These are phyloP conservation scores for Diuraphis noxia DNA, from an alignment of 1,140 invertebrate species.

Conservation along the genomic window DNA sequence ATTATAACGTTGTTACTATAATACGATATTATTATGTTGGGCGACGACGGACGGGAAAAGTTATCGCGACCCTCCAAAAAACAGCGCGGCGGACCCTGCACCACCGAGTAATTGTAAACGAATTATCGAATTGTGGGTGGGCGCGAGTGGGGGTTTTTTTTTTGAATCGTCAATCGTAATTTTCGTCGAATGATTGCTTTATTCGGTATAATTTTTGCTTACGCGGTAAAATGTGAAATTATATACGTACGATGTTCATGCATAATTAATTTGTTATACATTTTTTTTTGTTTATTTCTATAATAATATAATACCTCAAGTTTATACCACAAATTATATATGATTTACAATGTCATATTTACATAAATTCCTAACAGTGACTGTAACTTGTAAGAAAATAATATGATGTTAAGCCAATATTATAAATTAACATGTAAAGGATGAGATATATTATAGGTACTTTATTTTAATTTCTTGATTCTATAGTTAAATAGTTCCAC, in stretches of 20 bases:
- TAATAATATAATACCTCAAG: no score
- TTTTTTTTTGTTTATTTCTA: neutral
- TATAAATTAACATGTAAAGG: no score
- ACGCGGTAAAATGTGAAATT: neutral
- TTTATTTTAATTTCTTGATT: no score
- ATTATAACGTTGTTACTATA: neutral
- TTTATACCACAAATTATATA: no score
- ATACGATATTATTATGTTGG: neutral
- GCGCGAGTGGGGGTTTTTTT: neutral
- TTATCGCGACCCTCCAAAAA: neutral
- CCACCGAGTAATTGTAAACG: neutral
- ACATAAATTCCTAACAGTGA: no score
- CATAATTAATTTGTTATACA: neutral
- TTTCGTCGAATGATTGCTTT: neutral
- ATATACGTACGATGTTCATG: neutral
- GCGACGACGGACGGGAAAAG: neutral
- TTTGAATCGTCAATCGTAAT: neutral
- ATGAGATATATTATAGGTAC: no score
- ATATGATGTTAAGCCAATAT: no score
- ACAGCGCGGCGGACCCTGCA: neutral
- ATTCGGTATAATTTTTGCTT: neutral
- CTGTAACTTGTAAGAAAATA: no score
- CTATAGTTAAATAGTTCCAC: no score
- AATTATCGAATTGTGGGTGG: neutral
- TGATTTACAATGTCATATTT: no score